These are phyloP conservation scores for Betta splendens DNA, from an alignment of 2,797 vertebrate genomes.

Conservation along the genomic window DNA sequence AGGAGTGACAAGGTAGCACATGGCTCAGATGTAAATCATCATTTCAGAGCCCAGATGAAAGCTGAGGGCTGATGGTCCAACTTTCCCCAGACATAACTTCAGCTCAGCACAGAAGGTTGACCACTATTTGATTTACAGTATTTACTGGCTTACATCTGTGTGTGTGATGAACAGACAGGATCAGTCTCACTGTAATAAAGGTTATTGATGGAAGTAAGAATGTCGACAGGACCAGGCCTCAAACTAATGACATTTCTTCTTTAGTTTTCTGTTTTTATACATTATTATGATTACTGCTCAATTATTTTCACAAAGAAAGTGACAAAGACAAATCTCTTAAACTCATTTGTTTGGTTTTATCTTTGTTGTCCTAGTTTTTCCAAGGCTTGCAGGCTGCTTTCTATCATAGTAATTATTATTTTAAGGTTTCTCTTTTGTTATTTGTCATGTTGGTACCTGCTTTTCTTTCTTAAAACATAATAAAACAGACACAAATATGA, in stretches of 20 bases:
- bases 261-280: not conserved
- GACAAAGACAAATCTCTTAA: slow-evolving; percentile 36
- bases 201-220: slow-evolving; percentile 36
- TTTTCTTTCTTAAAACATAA: slow-evolving; percentile 67
- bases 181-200: slow-evolving; percentile 30
- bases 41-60: slow-evolving; percentile 41
- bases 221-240: slow-evolving; percentile 29
- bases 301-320: slow-evolving; percentile 13
- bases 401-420: slow-evolving; percentile 57
- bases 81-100: slow-evolving; percentile 18
- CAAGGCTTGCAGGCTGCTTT: slow-evolving; percentile 54
- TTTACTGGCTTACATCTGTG: not conserved
- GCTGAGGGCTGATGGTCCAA: slow-evolving; percentile 18
- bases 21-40: slow-evolving; percentile 52
- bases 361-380: slow-evolving; percentile 59
- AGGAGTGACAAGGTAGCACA: slow-evolving; percentile 39
- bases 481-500: slow-evolving; percentile 72
- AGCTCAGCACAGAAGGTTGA: not conserved
- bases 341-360: slow-evolving; percentile 58
- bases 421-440: slow-evolving; percentile 12
- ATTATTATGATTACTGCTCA: slow-evolving; percentile 14
- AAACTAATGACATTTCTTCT: slow-evolving; percentile 9
- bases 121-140: slow-evolving; percentile 8
- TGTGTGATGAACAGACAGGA: not conserved
- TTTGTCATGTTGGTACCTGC: slow-evolving; percentile 62